Percentiles rank a stretch among this genome's conserved stretches.
Conservation (phyloP, 2,113 vertebrate genomes). For the Bufo bufo region DNA sequence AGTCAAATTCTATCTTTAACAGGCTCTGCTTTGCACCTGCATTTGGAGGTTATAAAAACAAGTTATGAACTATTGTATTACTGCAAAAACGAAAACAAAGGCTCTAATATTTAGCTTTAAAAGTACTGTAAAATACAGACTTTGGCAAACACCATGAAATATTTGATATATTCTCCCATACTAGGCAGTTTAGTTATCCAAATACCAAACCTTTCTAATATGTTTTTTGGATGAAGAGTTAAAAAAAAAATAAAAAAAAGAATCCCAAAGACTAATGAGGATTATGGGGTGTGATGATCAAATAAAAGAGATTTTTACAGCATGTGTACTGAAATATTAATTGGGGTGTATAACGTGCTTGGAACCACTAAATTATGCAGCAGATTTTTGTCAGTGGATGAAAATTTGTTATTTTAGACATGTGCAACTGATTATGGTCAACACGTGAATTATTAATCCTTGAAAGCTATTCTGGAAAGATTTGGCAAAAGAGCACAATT, state of each 20-base stretch:
- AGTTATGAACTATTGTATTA: constrained; percentile 2
- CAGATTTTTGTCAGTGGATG: constrained; percentile 9
- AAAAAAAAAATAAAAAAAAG: neutral
- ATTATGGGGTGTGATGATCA: constrained; percentile 34
- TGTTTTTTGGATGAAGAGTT: neutral
- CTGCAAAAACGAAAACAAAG: constrained; percentile 4
- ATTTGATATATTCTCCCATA: neutral
- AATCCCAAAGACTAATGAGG: constrained; percentile 8
- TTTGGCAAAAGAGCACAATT: constrained; percentile 17
- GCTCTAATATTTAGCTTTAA: neutral
- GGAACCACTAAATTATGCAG: constrained; percentile 29
- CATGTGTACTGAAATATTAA: constrained; percentile 34
- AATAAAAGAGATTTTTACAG: constrained; percentile 33
- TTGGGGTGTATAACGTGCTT: constrained; percentile 27
- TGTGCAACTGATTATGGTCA: constrained; percentile 34
- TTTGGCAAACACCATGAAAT: neutral
- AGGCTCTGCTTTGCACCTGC: constrained; percentile 19
- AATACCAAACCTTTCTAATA: neutral
- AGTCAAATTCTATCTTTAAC: constrained; percentile 5
- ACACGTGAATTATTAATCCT: constrained; percentile 48
- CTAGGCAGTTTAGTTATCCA: neutral
- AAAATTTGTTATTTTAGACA: constrained; percentile 35
- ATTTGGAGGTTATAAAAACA: constrained; percentile 16
- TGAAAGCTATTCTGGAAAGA: constrained; percentile 37
- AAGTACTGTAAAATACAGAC: neutral